Evolutionary conservation across 2,888 invertebrate genomes (phyloP), one percentile per base, ranked within the genome.

Genomic region (Scaptomyza cyrtandrae): DNA sequence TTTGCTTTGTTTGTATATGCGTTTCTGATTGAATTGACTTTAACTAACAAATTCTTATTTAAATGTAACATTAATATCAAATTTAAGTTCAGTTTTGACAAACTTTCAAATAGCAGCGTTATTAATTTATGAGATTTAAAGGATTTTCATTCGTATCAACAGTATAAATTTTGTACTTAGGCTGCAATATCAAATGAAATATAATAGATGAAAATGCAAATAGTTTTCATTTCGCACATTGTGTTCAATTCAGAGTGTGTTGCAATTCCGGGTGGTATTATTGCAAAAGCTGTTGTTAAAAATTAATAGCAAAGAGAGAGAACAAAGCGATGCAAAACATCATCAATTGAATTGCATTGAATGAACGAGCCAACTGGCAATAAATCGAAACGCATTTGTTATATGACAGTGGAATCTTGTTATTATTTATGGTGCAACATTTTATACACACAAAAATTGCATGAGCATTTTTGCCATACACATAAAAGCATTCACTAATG

Each of bases 281-380:
- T 41, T 13, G 43, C 64, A 33, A 44, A 31, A 49, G 31, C 48
- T 46, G 61, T 66, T 50, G 43, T 85, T 74, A 71, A 78, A 85
- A 74, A 87, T 82, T 86, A 82, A 82, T 82, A 75, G 80, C 80
- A 68, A 79, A 41, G 6, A 3, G 6, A 3, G 43, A 39, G 49
- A 58, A 82, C 83, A 82, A 70, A 64, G 64, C 45, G 46, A 35
- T 33, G 35, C 65, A 49, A 49, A 62, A 60, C 50, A 71, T 76
- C 70, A 83, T 80, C 70, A 83, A 80, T 83, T 86, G 86, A 80
- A 83, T 83, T 56, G 73, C 71, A 86, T 67, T 39, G 14, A 14
- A 39, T 13, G 35, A 35, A 35, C 35, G 13, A 33, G 9, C 10
- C 10, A 33, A 10, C 33, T 1, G 33, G 74, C 77, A 61, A 83